These are phyloP conservation scores for Drosophila melanogaster DNA, from an alignment of 1,140 invertebrate genomes.

Conservation along the genomic window Release_6_plus_ISO1_MT NC_004354.4:16114001-16114500, in stretches of 20 bases:
- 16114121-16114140: neutral
- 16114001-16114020: neutral
- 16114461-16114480: slow-evolving; percentile 60
- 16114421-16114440: slow-evolving; percentile 80
- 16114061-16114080: neutral
- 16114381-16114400: slow-evolving; percentile 8
- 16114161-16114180: slow-evolving; percentile 25
- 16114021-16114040: slow-evolving; percentile 23
- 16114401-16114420: slow-evolving; percentile 49
- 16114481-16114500: slow-evolving; percentile 70
- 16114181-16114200: slow-evolving; percentile 8
- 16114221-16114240: slow-evolving; percentile 79
- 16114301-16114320: neutral
- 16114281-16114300: slow-evolving; percentile 27
- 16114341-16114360: slow-evolving; percentile 1
- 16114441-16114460: slow-evolving; percentile 61
- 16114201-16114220: slow-evolving; percentile 78
- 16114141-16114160: slow-evolving; percentile 15
- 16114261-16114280: slow-evolving; percentile 75
- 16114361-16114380: slow-evolving; percentile 8
- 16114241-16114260: slow-evolving; percentile 79
- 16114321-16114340: neutral
- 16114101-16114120: neutral
- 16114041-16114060: neutral
- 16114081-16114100: neutral